Conservation (phyloP, 2,797 vertebrate species). For the Nannoperca australis region DNA sequence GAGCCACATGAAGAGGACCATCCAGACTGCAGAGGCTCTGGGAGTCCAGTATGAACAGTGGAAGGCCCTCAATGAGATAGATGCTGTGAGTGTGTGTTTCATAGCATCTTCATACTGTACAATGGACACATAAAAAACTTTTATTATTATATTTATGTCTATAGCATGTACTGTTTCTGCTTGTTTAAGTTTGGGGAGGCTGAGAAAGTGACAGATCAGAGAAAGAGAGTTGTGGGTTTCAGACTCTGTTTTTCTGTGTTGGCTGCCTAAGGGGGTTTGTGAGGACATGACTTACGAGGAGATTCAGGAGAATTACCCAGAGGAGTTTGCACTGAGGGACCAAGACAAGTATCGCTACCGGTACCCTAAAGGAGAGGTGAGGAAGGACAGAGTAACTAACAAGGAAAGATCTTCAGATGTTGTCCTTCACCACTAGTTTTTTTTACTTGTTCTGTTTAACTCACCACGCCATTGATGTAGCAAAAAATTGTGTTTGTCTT, state of each 20-base stretch:
- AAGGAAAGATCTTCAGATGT: neutral
- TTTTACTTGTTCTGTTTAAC: neutral
- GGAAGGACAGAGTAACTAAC: neutral
- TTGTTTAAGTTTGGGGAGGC: neutral
- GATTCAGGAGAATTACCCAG: slow-evolving; percentile 90
- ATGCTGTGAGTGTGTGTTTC: slow-evolving; percentile 87
- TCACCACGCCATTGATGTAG: neutral
- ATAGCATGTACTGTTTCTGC: too few relatives aligned
- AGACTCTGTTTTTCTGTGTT: neutral
- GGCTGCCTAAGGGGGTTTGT: slow-evolving; percentile 87
- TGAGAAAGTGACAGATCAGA: too few relatives aligned
- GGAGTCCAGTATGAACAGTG: slow-evolving; percentile 91
- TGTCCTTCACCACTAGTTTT: neutral
- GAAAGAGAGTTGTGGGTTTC: neutral
- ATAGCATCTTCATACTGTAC: too few relatives aligned
- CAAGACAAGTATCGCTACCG: slow-evolving; percentile 95
- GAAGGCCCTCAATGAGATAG: slow-evolving; percentile 94
- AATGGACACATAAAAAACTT: too few relatives aligned
- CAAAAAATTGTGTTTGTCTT: too few relatives aligned
- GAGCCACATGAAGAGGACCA: slow-evolving; percentile 94
- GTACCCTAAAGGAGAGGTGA: slow-evolving; percentile 95
- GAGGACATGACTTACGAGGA: slow-evolving; percentile 94
- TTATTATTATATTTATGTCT: too few relatives aligned
- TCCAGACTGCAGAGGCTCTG: slow-evolving; percentile 92
- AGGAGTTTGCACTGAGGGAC: slow-evolving; percentile 93